Evolutionary conservation across 2,888 invertebrate species (phyloP).

Genomic region (Erebia aethiops): DNA sequence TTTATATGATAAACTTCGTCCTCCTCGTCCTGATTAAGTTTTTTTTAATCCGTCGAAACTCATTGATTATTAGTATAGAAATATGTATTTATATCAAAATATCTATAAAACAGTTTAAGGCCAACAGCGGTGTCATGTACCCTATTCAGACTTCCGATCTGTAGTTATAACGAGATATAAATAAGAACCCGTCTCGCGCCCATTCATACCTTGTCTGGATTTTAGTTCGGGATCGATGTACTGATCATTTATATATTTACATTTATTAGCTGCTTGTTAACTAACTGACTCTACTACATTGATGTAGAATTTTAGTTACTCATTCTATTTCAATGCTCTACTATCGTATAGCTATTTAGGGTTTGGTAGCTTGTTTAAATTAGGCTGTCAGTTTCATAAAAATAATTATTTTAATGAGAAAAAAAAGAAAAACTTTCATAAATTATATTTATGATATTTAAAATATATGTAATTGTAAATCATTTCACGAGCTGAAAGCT

Average conservation of each 20-base stretch:
- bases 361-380: too few species aligned
- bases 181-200: constrained; percentile 45
- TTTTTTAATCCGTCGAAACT: too few species aligned
- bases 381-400: too few species aligned
- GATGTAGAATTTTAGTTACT: too few species aligned
- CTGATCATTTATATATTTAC: constrained; percentile 26
- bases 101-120: background rate
- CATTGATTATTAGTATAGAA: background rate
- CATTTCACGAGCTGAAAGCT: too few species aligned
- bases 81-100: background rate
- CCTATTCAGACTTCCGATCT: constrained; percentile 39
- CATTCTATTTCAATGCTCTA: too few species aligned
- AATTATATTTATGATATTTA: too few species aligned
- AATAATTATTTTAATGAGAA: too few species aligned
- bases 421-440: too few species aligned
- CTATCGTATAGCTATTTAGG: background rate
- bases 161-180: constrained; percentile 44
- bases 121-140: constrained; percentile 19
- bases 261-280: background rate
- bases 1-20: too few species aligned
- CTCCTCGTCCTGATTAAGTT: too few species aligned
- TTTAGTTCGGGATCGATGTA: constrained; percentile 39
- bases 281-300: background rate
- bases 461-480: too few species aligned
- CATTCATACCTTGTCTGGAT: constrained; percentile 50